These are phyloP conservation scores for Microctonus aethiopoides DNA, from an alignment of 2,888 invertebrate genomes.

Conservation along the genomic window DNA sequence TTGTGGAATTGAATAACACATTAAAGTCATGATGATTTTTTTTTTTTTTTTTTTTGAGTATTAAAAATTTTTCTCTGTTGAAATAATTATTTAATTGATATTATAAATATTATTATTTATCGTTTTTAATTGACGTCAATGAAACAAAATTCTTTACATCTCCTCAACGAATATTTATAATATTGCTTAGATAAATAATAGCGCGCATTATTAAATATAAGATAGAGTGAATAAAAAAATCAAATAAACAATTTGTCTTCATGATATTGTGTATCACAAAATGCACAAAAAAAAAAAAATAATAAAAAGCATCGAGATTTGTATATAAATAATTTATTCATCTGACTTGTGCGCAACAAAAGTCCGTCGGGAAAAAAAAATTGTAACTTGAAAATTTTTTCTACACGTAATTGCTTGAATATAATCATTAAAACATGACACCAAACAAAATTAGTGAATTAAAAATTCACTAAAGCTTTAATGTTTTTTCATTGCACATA, in stretches of 20 bases:
- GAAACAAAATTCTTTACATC: too few species aligned
- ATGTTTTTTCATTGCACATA: too few species aligned
- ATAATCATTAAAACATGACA: neutral
- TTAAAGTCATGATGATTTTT: neutral
- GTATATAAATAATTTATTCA: neutral
- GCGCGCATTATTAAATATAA: neutral
- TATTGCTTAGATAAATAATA: neutral
- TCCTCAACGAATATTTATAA: neutral
- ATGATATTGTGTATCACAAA: too few species aligned
- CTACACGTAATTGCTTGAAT: neutral
- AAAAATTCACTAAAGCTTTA: too few species aligned
- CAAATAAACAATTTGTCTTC: neutral
- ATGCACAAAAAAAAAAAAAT: too few species aligned
- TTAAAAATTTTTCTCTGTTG: neutral
- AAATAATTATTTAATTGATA: neutral
- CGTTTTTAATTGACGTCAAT: neutral
- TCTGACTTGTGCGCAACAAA: conserved; percentile 11
- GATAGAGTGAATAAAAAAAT: neutral
- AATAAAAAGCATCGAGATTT: too few species aligned
- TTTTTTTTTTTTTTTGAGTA: neutral
- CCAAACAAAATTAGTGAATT: too few species aligned
- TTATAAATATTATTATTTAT: neutral
- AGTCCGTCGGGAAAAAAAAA: neutral
- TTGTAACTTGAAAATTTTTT: neutral
- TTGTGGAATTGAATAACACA: neutral